Percentiles rank a stretch among this genome's conserved stretches.
Conservation (phyloP, 2,797 vertebrate species). For the Amazona ochrocephala region DNA sequence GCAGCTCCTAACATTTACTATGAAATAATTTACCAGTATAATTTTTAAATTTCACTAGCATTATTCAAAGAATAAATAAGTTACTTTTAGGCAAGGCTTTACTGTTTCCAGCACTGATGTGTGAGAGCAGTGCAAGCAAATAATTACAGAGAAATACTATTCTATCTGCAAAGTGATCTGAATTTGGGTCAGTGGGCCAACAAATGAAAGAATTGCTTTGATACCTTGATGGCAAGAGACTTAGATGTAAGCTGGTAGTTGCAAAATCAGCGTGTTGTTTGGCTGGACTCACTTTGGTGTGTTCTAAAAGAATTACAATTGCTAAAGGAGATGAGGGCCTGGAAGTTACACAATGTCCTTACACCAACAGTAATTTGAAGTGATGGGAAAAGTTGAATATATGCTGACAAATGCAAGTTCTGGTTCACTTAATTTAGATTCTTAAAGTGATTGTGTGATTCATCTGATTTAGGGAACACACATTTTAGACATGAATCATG, state of each 20-base stretch:
- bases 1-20: neutral
- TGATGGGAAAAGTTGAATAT: neutral
- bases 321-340: neutral
- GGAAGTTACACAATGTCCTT: neutral
- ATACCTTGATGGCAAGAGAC: neutral
- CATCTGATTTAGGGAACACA: neutral
- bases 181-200: neutral
- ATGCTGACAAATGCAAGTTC: neutral
- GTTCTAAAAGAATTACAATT: neutral
- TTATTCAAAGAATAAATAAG: neutral
- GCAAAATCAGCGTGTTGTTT: neutral
- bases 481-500: neutral
- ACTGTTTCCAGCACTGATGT: neutral
- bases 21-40: neutral
- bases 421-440: conserved; percentile 7
- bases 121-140: neutral
- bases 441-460: neutral
- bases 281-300: neutral
- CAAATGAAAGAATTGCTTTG: neutral
- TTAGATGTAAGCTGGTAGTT: neutral
- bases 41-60: neutral
- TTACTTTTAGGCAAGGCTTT: neutral
- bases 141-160: neutral
- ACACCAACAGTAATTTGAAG: neutral
- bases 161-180: neutral